phyloP scores from a whole-genome alignment of 2,888 invertebrate genomes.

The Nephrocerus scutellatus region DNA sequence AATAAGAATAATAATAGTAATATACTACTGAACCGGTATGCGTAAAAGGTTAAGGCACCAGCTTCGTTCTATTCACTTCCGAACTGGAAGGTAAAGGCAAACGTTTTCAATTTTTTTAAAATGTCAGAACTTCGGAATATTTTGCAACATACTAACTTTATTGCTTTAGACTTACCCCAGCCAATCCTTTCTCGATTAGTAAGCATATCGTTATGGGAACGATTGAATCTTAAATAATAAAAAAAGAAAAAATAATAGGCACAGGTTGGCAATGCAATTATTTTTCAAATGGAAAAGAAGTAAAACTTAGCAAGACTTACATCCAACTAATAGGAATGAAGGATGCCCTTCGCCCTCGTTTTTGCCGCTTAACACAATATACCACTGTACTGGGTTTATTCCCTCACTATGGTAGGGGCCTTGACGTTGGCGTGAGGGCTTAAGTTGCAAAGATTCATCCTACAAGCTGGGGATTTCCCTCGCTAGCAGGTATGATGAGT shows the following conservation, averaged over 20 bases:
- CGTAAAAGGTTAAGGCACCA: too few relatives aligned
- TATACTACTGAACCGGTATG: too few relatives aligned
- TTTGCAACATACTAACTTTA: too few relatives aligned
- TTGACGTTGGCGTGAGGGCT: too few relatives aligned
- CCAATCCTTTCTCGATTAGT: conserved; percentile 76
- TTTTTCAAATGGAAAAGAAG: conserved; percentile 30
- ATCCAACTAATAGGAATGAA: conserved; percentile 60
- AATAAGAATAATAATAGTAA: too few relatives aligned
- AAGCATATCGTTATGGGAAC: conserved; percentile 73
- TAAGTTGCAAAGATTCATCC: too few relatives aligned
- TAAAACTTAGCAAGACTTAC: conserved; percentile 52
- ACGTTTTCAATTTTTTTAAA: not conserved
- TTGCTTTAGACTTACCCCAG: conserved; percentile 71
- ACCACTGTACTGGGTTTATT: conserved; percentile 70
- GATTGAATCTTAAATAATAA: conserved; percentile 62
- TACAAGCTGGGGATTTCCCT: too few relatives aligned
- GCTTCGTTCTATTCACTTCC: too few relatives aligned
- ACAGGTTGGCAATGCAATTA: conserved; percentile 9
- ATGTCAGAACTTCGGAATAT: too few relatives aligned
- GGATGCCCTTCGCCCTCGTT: conserved; percentile 66
- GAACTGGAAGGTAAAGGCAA: too few relatives aligned
- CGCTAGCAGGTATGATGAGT: too few relatives aligned
- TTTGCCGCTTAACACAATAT: conserved; percentile 72
- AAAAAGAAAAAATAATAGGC: conserved; percentile 5
- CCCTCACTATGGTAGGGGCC: too few relatives aligned